Base-by-base conservation (phyloP, 2,797 vertebrate genomes). In the Leptodactylus fallax region DNA sequence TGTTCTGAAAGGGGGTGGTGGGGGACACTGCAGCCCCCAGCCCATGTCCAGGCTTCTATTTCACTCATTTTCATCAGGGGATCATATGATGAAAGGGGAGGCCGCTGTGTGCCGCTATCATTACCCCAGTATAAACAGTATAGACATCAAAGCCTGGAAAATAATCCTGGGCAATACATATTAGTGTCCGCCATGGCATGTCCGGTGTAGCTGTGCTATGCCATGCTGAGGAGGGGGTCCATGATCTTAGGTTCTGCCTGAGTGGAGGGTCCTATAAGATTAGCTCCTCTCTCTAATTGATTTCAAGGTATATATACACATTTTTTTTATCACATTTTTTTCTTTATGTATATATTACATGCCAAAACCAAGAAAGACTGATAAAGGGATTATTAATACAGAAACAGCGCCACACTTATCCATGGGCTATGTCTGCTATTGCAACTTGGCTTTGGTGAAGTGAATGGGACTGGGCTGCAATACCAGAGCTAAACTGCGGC, bases 61-160 rank as follows among this genome's bases (percentile, higher is more conserved):
- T 74, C 79, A 60, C 69, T 74, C 25, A 36, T 83, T 78, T 87
- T 74, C 79, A 87, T 77, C 67, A 56, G 13, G 13, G 63, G 87
- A 83, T 84, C 76, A 25, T 60, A 85, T 71, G 81, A 85, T 88
- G 72, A 85, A 87, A 87, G 80, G 19, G 47, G 45, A 78, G 51
- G 81, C 67, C 71, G 65, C 69, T 21, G 63, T 58, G n/a, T 74
- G 4, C 60, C 3, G 81, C 77, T 72, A 72, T 74, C 87, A 81
- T 85, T 74, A 81, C 65, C 56, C 53, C n/a, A 72, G 61, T 21
- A 88, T 69, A 87, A 83, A 87, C 81, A 88, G 51, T 27, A 69
- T 53, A 69, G 10, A 84, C 81, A 88, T 85, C 87, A 88, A 88
- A 88, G 87, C 58, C 76, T 79, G 81, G 72, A 61, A 88, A 79